Evolutionary conservation across 2,797 vertebrate genomes (phyloP).

Genomic region (Allobates femoralis): DNA sequence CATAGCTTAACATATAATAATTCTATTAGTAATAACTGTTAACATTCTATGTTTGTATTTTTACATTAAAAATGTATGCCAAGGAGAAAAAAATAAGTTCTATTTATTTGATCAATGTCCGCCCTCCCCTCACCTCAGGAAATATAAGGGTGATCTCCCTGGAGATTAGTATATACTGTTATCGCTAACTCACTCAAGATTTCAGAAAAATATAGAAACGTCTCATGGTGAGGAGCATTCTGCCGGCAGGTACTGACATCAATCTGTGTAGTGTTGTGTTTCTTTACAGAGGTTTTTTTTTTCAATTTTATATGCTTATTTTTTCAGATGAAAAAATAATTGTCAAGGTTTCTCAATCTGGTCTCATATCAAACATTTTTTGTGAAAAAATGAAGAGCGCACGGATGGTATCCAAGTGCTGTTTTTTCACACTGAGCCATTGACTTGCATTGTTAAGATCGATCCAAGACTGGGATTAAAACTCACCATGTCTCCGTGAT

Average conservation of each 20-base stretch:
- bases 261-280: not conserved
- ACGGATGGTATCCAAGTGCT: too few relatives aligned
- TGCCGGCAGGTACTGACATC: conserved; percentile 8
- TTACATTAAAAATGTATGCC: not conserved
- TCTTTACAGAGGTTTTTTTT: not conserved
- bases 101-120: not conserved
- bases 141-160: conserved; percentile 21
- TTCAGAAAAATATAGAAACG: not conserved
- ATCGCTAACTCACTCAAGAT: conserved; percentile 5
- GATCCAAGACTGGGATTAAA: too few relatives aligned
- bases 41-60: not conserved
- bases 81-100: not conserved
- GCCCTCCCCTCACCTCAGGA: conserved; percentile 20
- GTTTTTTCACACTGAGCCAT: too few relatives aligned
- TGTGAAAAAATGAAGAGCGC: too few relatives aligned
- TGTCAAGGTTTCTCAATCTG: too few relatives aligned
- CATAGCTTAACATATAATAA: not conserved
- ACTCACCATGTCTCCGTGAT: too few relatives aligned
- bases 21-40: not conserved
- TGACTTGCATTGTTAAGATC: too few relatives aligned
- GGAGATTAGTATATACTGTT: conserved; percentile 10
- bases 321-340: too few relatives aligned
- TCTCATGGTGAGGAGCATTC: not conserved
- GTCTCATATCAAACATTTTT: too few relatives aligned
- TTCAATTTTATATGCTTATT: not conserved